Percentiles rank a stretch among this genome's conserved stretches.
phyloP scores from a whole-genome alignment of 2,113 vertebrate species.

The Buteo buteo region DNA sequence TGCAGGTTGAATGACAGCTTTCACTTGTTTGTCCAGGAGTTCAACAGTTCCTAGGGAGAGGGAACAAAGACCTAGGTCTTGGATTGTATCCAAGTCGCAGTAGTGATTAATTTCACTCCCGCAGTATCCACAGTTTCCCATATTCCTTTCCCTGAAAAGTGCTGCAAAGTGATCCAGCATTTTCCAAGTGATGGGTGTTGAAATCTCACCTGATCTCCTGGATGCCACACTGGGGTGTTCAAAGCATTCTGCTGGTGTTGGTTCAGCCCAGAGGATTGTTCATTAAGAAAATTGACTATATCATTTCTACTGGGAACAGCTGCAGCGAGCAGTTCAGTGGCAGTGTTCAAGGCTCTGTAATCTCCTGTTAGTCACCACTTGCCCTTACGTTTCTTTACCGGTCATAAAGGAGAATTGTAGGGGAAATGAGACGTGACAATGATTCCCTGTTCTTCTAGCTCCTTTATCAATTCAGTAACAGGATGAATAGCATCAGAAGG shows the following conservation, averaged over 20 bases:
- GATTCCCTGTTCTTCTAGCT: background rate
- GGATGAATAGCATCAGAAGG: background rate
- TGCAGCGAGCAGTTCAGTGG: background rate
- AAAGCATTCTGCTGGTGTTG: background rate
- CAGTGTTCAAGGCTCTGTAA: background rate
- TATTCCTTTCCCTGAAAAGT: background rate
- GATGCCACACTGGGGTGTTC: background rate
- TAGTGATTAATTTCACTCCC: background rate
- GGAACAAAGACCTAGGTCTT: background rate
- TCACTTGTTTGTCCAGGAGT: background rate
- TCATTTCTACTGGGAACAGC: background rate
- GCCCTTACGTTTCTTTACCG: background rate
- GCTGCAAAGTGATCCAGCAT: background rate
- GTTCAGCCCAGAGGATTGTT: background rate
- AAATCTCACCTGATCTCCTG: background rate
- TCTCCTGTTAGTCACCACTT: background rate
- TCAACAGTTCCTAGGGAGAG: background rate
- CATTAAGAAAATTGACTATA: background rate
- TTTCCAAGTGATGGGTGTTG: background rate
- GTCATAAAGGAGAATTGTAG: conserved; percentile 11
- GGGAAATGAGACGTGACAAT: background rate
- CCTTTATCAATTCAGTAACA: conserved; percentile 27
- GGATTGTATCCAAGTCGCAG: background rate
- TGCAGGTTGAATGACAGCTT: background rate
- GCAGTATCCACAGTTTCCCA: background rate